Conservation (phyloP, 1,140 invertebrate species). For the Drosophila funebris region DNA sequence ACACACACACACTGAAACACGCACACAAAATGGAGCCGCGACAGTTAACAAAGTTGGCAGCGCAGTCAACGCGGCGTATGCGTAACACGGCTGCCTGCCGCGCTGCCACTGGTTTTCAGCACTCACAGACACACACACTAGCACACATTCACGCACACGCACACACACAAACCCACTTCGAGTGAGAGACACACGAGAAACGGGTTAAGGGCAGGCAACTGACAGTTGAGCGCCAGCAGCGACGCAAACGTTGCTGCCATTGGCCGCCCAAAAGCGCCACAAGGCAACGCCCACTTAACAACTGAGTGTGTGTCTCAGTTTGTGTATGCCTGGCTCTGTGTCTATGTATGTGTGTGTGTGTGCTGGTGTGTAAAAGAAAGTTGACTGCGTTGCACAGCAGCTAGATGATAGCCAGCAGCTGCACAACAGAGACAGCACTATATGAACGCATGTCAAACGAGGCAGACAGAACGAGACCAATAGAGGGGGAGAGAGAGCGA, state of each 20-base stretch:
- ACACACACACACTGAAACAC: slow-evolving; percentile 6
- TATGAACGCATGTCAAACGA: neutral
- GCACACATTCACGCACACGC: slow-evolving; percentile 16
- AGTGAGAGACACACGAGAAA: slow-evolving; percentile 34
- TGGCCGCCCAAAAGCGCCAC: slow-evolving; percentile 70
- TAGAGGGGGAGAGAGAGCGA: neutral
- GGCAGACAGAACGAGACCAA: neutral
- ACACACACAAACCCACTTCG: slow-evolving; percentile 8
- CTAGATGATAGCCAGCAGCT: slow-evolving; percentile 32
- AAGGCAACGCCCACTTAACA: slow-evolving; percentile 65
- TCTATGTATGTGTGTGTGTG: neutral
- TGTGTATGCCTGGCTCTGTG: slow-evolving; percentile 11
- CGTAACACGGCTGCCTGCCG: slow-evolving; percentile 66
- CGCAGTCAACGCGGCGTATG: slow-evolving; percentile 53
- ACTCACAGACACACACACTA: slow-evolving; percentile 26
- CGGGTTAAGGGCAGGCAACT: slow-evolving; percentile 59
- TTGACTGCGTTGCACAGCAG: slow-evolving; percentile 48
- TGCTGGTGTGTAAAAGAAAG: slow-evolving; percentile 60
- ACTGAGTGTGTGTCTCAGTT: slow-evolving; percentile 23
- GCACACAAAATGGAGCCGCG: slow-evolving; percentile 48
- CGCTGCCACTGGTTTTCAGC: slow-evolving; percentile 73
- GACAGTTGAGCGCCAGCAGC: slow-evolving; percentile 62
- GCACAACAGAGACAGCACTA: slow-evolving; percentile 19
- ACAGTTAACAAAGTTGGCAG: slow-evolving; percentile 49
- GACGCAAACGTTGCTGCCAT: slow-evolving; percentile 45